Base-by-base conservation (phyloP, 1,140 invertebrate genomes). In the Trichoplusia ni region DNA sequence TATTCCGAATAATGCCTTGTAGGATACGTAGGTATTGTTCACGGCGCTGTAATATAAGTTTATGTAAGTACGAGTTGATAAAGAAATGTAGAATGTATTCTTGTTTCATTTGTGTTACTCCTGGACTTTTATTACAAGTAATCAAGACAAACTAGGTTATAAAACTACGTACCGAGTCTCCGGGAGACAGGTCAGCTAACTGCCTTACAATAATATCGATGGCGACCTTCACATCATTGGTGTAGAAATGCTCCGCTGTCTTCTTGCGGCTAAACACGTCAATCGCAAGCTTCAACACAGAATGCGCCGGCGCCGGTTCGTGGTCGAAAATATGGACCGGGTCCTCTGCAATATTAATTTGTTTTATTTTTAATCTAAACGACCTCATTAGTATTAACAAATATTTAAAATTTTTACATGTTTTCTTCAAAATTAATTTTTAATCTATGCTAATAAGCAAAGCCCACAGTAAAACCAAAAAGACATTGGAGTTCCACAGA, bases 161-260 rank as follows among this genome's bases (percentile, higher is more conserved):
- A n/a, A n/a, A n/a, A n/a, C n/a, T n/a, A n/a, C n/a, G n/a, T n/a
- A 97, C 96, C 92, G 93, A 91, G 90, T 97, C 96, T 33, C 96
- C 96, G n/a, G 96, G 94, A 40, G 95, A 94, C 61, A 98, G 92
- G 86, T 99, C 97, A 4, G 95, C 95, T 3, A 99, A 91, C 82
- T 98, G 96, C 21, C 97, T 91, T 14, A 98, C 94, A 40, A 98
- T 94, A 77, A 99, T 98, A 81, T 98, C 97, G 70, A 98, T 95
- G 19, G 98, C 92, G 29, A 98, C 97, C 90, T 96, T 97, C 2
- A 96, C 94, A 83, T 99, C 97, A 82, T 98, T 99, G 0, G 97
- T 97, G 81, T 98, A 99, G 82, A 98, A 97, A 27, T 98, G 92
- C 69, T 93, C 92, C 0, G 97, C 95, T 3, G 97, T 97, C 33